These are phyloP conservation scores for Heloderma charlesbogerti DNA, from an alignment of 2,113 vertebrate species.

Conservation along the genomic window DNA sequence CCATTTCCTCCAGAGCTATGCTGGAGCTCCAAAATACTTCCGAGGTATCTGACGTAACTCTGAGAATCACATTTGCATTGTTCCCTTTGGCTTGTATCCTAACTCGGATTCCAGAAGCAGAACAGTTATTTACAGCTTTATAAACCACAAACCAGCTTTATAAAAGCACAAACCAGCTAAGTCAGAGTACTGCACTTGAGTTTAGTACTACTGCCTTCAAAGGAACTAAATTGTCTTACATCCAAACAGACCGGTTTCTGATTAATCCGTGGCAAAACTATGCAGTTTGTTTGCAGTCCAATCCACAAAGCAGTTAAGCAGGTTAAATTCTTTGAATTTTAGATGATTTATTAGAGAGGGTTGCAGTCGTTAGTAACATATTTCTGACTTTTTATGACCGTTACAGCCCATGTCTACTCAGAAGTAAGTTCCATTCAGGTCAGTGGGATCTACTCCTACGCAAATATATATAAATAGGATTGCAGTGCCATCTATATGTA, in stretches of 20 bases:
- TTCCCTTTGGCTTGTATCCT: neutral
- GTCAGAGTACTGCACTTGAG: neutral
- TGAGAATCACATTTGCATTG: slow-evolving; percentile 14
- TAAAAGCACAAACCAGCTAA: neutral
- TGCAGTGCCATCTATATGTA: no score
- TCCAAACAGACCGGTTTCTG: neutral
- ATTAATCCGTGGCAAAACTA: neutral
- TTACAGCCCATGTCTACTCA: neutral
- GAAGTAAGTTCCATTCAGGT: neutral
- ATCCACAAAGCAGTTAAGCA: neutral
- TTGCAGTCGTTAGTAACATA: neutral
- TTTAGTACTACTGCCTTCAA: neutral
- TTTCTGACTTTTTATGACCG: neutral
- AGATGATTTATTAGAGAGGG: neutral
- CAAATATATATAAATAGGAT: no score
- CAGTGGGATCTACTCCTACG: no score
- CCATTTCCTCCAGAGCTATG: neutral
- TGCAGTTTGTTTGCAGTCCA: neutral
- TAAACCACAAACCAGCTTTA: neutral
- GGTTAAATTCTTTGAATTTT: neutral
- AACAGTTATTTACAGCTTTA: neutral
- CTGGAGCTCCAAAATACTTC: neutral
- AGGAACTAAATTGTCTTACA: neutral
- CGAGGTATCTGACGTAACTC: neutral
- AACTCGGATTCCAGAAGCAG: slow-evolving; percentile 3